These are phyloP conservation scores for Numida meleagris DNA, from an alignment of 2,113 vertebrate species.

Conservation along the genomic window DNA sequence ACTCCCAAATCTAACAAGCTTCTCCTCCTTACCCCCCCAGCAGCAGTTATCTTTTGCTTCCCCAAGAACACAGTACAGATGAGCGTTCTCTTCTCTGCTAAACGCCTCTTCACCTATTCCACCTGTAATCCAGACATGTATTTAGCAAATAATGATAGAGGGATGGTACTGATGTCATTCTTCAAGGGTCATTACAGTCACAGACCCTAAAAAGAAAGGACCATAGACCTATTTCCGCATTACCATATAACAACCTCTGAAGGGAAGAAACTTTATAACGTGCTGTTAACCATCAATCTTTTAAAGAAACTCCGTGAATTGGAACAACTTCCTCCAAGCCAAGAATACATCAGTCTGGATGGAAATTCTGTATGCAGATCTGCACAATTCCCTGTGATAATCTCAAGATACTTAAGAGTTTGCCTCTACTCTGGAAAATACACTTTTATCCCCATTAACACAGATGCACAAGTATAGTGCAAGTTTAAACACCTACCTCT, in stretches of 20 bases:
- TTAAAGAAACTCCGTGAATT: not conserved
- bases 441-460: fast-evolving
- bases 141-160: not conserved
- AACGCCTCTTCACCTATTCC: fast-evolving
- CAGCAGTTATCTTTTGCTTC: not conserved
- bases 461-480: not conserved
- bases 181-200: not conserved
- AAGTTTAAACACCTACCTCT: conserved; percentile 79
- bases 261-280: not conserved
- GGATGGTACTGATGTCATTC: not conserved
- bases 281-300: not conserved
- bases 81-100: not conserved
- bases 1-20: not conserved
- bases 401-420: not conserved
- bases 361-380: fast-evolving
- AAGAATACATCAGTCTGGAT: not conserved
- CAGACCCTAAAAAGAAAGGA: not conserved
- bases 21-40: not conserved
- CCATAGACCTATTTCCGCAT: not conserved
- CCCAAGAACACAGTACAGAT: not conserved
- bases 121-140: fast-evolving
- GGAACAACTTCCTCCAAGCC: not conserved
- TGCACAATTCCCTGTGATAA: not conserved
- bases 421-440: not conserved
- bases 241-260: not conserved